Percentiles rank a stretch among this genome's conserved stretches.
These are phyloP conservation scores for Pollenia angustigena DNA, from an alignment of 2,888 invertebrate genomes.

Conservation along the genomic window DNA sequence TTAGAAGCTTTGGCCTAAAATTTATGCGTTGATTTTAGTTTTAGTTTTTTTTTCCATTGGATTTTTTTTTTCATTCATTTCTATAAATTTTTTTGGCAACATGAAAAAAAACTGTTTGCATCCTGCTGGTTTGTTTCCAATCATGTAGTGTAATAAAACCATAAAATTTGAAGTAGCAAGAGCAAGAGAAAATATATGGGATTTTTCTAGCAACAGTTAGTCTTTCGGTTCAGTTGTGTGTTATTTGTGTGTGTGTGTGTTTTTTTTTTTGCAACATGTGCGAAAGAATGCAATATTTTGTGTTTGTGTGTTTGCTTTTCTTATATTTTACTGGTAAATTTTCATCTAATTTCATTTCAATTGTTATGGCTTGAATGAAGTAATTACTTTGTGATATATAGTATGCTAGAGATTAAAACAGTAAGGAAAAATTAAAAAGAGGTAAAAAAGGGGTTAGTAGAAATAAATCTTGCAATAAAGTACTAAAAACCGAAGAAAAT, in stretches of 20 bases:
- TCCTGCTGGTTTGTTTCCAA: constrained; percentile 73
- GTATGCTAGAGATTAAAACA: constrained; percentile 37
- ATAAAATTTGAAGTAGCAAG: constrained; percentile 60
- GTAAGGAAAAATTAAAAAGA: constrained; percentile 19
- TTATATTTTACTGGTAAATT: constrained; percentile 55
- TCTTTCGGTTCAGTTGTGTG: constrained; percentile 34
- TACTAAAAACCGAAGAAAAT: too few relatives aligned
- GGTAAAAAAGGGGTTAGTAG: not conserved
- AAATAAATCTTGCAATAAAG: not conserved
- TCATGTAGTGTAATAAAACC: constrained; percentile 69
- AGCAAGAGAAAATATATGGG: constrained; percentile 66
- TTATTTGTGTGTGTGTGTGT: not conserved
- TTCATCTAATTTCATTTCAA: constrained; percentile 70
- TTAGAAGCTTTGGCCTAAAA: constrained; percentile 63
- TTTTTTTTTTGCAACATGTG: not conserved
- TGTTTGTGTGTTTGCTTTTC: constrained; percentile 2
- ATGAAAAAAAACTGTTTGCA: constrained; percentile 47
- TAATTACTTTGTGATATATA: constrained; percentile 68
- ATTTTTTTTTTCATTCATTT: constrained; percentile 25
- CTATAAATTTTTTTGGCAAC: constrained; percentile 41
- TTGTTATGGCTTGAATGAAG: constrained; percentile 68
- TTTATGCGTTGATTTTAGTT: constrained; percentile 70
- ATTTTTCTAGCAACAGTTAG: constrained; percentile 68
- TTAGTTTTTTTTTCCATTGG: not conserved
- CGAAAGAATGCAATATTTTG: not conserved